These are phyloP conservation scores for Eudemis profundana DNA, from an alignment of 2,888 invertebrate genomes.

Conservation along the genomic window DNA sequence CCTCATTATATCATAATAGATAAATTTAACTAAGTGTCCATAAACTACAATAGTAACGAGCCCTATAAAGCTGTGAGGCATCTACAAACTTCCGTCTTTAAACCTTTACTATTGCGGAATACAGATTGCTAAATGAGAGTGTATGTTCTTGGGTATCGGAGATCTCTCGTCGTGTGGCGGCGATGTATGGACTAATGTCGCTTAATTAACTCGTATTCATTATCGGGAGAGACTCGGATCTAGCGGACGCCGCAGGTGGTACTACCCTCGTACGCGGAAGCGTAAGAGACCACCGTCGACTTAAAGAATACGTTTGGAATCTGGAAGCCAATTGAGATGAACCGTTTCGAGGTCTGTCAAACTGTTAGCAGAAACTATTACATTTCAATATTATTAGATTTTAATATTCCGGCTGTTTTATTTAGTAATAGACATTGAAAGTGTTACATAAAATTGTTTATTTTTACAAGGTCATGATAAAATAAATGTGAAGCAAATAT, in stretches of 20 bases:
- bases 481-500: too few relatives aligned
- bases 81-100: slow-evolving; percentile 23
- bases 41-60: slow-evolving; percentile 25
- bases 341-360: too few relatives aligned
- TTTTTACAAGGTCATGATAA: too few relatives aligned
- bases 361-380: too few relatives aligned
- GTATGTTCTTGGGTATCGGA: slow-evolving; percentile 42
- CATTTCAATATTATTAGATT: too few relatives aligned
- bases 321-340: slow-evolving; percentile 10
- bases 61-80: slow-evolving; percentile 20
- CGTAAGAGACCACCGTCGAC: slow-evolving; percentile 54
- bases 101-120: slow-evolving; percentile 22
- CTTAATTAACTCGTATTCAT: slow-evolving; percentile 85
- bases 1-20: slow-evolving; percentile 8
- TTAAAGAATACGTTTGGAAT: slow-evolving; percentile 37
- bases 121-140: slow-evolving; percentile 40
- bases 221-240: slow-evolving; percentile 67
- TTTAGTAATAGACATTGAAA: too few relatives aligned
- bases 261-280: slow-evolving; percentile 55
- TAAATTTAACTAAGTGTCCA: slow-evolving; percentile 9
- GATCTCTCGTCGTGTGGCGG: slow-evolving; percentile 80
- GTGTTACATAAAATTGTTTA: too few relatives aligned
- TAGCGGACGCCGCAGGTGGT: slow-evolving; percentile 60
- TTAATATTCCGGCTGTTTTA: too few relatives aligned
- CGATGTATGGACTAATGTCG: slow-evolving; percentile 79